phyloP scores from a whole-genome alignment of 2,888 invertebrate genomes.

The Tipula lateralis region DNA sequence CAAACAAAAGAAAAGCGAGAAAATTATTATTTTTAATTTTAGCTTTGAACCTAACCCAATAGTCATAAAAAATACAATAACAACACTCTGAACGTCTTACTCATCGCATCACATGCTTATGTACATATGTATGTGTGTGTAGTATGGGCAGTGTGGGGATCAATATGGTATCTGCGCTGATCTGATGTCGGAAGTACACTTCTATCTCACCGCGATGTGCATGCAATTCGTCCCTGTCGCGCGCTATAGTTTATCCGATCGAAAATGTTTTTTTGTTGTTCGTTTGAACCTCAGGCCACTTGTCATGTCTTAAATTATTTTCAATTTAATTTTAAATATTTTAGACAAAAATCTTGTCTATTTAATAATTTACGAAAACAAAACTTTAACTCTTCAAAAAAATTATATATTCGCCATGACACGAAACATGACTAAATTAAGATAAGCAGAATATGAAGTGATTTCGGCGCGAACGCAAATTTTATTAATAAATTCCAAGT shows the following conservation, averaged over 20 bases:
- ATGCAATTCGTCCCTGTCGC: not conserved
- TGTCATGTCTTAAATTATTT: not conserved
- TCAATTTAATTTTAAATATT: not conserved
- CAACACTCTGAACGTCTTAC: not conserved
- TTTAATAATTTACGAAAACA: not conserved
- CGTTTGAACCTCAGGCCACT: not conserved
- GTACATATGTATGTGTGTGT: no score
- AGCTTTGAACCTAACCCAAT: constrained; percentile 24
- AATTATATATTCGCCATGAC: not conserved
- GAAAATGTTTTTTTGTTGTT: not conserved
- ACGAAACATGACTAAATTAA: not conserved
- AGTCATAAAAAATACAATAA: not conserved
- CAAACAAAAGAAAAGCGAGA: not conserved
- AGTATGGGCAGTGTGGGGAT: no score
- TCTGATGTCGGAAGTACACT: not conserved
- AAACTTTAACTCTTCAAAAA: not conserved
- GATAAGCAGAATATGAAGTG: not conserved
- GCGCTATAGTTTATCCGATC: not conserved
- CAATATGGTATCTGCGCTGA: not conserved
- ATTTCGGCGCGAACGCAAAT: not conserved
- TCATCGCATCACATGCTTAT: not conserved
- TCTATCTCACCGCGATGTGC: no score
- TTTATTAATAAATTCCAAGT: not conserved
- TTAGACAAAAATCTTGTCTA: not conserved
- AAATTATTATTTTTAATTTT: not conserved